Percentiles rank a stretch among this genome's conserved stretches.
Evolutionary conservation across 2,888 invertebrate species (phyloP).

Genomic region (Xanthia icteritia): DNA sequence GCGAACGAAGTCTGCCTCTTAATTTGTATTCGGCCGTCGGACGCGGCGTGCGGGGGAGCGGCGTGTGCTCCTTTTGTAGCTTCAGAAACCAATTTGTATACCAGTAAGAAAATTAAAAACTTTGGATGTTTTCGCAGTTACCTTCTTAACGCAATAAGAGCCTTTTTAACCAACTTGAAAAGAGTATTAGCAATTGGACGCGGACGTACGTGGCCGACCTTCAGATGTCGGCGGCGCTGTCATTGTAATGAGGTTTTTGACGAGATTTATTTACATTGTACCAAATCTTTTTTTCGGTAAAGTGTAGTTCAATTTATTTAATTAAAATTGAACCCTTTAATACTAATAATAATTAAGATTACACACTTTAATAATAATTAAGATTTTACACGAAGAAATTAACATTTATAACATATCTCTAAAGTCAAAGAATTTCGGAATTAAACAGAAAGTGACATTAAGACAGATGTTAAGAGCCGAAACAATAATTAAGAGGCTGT

Average conservation of each 20-base stretch:
- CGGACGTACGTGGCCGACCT: conserved; percentile 27
- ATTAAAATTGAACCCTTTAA: conserved; percentile 41
- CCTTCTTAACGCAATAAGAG: conserved; percentile 77
- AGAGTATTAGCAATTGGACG: conserved; percentile 52
- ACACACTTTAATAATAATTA: conserved; percentile 62
- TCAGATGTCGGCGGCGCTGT: conserved; percentile 34
- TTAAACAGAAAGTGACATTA: conserved; percentile 88
- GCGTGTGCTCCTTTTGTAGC: conserved; percentile 86
- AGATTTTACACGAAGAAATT: conserved; percentile 74
- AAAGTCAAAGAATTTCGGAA: conserved; percentile 82
- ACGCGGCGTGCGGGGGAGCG: conserved; percentile 76
- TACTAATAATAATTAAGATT: conserved; percentile 68
- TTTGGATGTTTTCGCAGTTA: conserved; percentile 80
- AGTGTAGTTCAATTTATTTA: conserved; percentile 39
- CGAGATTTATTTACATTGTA: conserved; percentile 30
- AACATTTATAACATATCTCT: conserved; percentile 77
- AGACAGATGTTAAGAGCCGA: conserved; percentile 89
- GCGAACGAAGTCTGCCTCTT: conserved; percentile 82
- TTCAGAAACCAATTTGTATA: conserved; percentile 88
- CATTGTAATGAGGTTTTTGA: conserved; percentile 49
- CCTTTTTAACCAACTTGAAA: conserved; percentile 68
- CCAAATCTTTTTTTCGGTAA: conserved; percentile 23
- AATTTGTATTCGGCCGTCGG: conserved; percentile 87
- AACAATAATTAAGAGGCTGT: conserved; percentile 90
- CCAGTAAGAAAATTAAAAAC: conserved; percentile 87